A percentile compares a stretch with the other conserved stretches of the same genome.
Conservation (phyloP, 1,140 invertebrate species). For the Phortica variegata region DNA sequence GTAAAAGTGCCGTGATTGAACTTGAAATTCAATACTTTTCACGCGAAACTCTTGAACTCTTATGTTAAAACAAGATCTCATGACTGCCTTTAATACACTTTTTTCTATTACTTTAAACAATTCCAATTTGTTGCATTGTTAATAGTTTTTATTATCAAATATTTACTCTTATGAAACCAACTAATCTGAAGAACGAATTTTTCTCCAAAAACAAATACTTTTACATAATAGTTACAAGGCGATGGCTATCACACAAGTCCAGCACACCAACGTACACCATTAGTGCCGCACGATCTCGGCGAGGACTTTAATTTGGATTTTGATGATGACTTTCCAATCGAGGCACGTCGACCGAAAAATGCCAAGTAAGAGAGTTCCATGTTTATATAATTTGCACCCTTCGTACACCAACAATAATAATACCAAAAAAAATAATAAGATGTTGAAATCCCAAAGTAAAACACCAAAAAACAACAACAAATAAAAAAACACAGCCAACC, state of each 20-base stretch:
- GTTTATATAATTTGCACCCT: no score
- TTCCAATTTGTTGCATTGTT: slow-evolving; percentile 51
- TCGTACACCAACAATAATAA: no score
- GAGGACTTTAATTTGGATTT: slow-evolving; percentile 60
- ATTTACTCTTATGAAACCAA: background rate
- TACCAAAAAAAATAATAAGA: background rate
- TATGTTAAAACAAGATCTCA: no score
- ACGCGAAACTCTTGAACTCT: no score
- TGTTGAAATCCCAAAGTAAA: background rate
- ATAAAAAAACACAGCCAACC: no score
- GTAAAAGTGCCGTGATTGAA: no score
- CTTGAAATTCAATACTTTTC: no score
- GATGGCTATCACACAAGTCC: slow-evolving; percentile 84
- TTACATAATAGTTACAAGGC: slow-evolving; percentile 65
- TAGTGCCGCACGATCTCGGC: slow-evolving; percentile 64
- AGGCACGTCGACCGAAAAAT: slow-evolving; percentile 69
- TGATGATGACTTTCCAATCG: slow-evolving; percentile 58
- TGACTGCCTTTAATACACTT: no score
- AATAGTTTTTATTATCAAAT: background rate
- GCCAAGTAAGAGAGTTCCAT: slow-evolving; percentile 87
- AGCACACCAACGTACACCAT: slow-evolving; percentile 67
- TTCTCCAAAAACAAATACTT: background rate
- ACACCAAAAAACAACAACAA: no score
- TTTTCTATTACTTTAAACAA: no score
- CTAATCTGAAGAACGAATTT: slow-evolving; percentile 13